A percentile compares a stretch with the other conserved stretches of the same genome.
Evolutionary conservation across 2,113 vertebrate genomes (phyloP).

Genomic region (Forbesichthys papilliferus): DNA sequence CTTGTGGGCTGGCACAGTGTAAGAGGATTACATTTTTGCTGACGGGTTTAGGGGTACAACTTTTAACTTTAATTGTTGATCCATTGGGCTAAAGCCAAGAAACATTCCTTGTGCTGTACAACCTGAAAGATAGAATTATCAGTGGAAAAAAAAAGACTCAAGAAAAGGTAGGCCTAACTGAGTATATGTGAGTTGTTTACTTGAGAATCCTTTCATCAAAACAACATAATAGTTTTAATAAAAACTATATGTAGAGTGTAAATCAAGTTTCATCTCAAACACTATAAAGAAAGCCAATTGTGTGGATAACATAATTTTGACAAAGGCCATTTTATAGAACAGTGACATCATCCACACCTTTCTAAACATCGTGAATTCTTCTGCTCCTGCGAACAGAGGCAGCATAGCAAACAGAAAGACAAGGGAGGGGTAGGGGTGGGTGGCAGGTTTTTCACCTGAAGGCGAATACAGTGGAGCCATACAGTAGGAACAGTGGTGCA

Average conservation of each 20-base stretch:
- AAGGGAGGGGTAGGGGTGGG: conserved; percentile 17
- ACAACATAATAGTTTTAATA: no score
- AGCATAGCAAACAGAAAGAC: neutral
- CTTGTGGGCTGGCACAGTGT: conserved; percentile 60
- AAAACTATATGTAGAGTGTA: no score
- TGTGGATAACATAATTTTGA: no score
- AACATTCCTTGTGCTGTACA: conserved; percentile 16
- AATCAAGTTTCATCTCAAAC: no score
- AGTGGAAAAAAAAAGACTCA: neutral
- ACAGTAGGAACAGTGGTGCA: conserved; percentile 63
- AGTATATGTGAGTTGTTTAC: neutral
- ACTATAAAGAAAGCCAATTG: no score
- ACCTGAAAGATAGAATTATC: conserved; percentile 2
- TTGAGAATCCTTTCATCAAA: neutral
- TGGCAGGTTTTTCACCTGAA: conserved; percentile 77
- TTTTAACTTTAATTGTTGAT: conserved; percentile 71
- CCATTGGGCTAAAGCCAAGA: conserved; percentile 44
- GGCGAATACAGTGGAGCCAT: conserved; percentile 64
- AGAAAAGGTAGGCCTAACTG: neutral
- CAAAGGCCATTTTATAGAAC: no score
- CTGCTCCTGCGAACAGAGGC: neutral
- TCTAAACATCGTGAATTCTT: neutral
- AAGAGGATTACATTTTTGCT: conserved; percentile 77
- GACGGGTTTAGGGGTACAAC: conserved; percentile 61
- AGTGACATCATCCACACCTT: neutral